These are phyloP conservation scores for Charina bottae DNA, from an alignment of 2,113 vertebrate genomes.

Conservation along the genomic window DNA sequence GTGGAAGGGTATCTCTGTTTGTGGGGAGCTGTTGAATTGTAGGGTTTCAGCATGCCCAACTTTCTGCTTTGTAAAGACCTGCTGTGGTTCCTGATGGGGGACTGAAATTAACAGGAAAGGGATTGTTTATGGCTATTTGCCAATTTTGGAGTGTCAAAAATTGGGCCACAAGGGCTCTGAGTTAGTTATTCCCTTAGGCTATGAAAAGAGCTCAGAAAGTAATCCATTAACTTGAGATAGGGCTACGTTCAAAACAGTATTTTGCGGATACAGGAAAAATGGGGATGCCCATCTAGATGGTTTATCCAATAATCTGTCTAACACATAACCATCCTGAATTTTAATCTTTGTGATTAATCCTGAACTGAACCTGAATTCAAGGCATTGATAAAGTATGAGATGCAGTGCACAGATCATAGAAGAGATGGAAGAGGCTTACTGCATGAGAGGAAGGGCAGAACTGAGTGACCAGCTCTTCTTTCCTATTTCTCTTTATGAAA, in stretches of 20 bases:
- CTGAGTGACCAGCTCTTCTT: not conserved
- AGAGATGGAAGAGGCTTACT: not conserved
- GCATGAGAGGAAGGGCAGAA: not conserved
- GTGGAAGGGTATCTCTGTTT: not conserved
- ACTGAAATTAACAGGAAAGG: not conserved
- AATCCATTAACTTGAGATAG: not conserved
- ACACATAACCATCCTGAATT: not conserved
- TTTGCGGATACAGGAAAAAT: not conserved
- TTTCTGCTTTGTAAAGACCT: not conserved
- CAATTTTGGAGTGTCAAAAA: conserved; percentile 14
- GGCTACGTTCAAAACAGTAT: not conserved
- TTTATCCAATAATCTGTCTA: not conserved
- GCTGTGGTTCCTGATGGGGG: not conserved
- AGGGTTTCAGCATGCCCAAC: not conserved
- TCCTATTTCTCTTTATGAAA: not conserved
- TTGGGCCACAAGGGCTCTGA: conserved; percentile 11
- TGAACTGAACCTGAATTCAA: not conserved
- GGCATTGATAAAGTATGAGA: not conserved
- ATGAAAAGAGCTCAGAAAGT: not conserved
- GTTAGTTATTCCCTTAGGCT: not conserved
- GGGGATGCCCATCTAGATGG: not conserved
- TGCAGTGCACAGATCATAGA: too few relatives aligned
- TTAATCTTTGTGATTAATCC: not conserved
- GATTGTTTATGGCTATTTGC: not conserved
- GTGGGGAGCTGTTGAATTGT: not conserved